Base-by-base conservation (phyloP, 2,797 vertebrate species). In the Cheracebus regulus region DNA sequence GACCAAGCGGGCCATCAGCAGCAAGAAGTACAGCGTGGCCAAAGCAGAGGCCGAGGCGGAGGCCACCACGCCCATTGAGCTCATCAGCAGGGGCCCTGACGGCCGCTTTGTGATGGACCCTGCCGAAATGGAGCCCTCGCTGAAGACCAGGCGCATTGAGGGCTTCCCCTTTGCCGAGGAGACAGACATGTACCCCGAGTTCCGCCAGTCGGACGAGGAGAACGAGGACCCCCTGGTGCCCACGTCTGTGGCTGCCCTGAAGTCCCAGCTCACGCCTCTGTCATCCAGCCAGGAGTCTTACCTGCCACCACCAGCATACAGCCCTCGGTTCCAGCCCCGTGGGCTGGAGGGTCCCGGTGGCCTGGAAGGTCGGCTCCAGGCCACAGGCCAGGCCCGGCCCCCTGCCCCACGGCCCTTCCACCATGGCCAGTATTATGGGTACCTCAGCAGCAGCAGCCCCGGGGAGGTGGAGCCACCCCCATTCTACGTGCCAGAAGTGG, bases 161-260 rank as follows among this genome's bases (percentile, higher is more conserved):
- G 99, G 99, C 98, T 99, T 99, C 97, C 99, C 99, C 94, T 99
- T 99, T 13, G 99, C 99, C 0, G 99, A 99, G 98, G 99, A 99
- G 99, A 99, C 99, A 0, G 99, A 99, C 99, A 99, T 99, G 99
- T 99, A 99, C 99, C 99, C 99, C 0, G 99, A 99, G 98, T 99
- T 99, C 99, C 99, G 99, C 97, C 99, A 99, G 99, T 99, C 99
- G 0, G 99, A 99, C 0, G 99, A 99, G 98, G 99, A 99, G 99
- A 99, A 99, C 0, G 99, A 99, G 15, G 99, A 99, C 98, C 99
- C 99, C 0, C 99, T 99, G 95, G 99, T 99, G 98, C 99, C 99
- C 76, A 96, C 99, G 22, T 99, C 99, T 1, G 99, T 99, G 99
- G 99, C 99, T 91, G 99, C 99, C 90, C 99, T 99, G 98, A 99